Evolutionary conservation across 2,888 invertebrate genomes (phyloP).

Genomic region (Chalcis sispes): DNA sequence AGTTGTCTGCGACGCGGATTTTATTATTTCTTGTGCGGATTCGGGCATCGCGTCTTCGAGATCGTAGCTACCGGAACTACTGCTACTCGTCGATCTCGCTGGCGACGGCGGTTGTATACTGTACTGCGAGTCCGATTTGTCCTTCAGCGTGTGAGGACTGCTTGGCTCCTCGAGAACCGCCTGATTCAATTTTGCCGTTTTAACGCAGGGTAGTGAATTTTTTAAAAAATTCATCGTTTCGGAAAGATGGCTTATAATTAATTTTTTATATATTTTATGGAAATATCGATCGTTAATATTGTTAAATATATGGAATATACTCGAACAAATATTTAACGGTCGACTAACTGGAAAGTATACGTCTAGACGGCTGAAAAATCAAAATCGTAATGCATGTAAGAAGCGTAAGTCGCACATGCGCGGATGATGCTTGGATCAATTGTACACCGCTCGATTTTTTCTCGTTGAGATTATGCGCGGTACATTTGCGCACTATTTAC

Average conservation of each 20-base stretch:
- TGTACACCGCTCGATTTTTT: constrained; percentile 39
- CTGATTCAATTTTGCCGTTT: constrained; percentile 59
- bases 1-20: constrained; percentile 22
- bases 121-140: constrained; percentile 67
- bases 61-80: constrained; percentile 74
- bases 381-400: constrained; percentile 38
- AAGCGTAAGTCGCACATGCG: constrained; percentile 44
- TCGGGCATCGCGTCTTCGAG: constrained; percentile 73
- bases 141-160: constrained; percentile 70
- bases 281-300: too few species aligned
- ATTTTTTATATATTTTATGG: too few species aligned
- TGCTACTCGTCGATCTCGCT: constrained; percentile 71
- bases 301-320: too few species aligned
- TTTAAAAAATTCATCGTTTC: constrained; percentile 39
- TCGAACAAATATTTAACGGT: too few species aligned
- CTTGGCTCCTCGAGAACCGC: constrained; percentile 71
- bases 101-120: constrained; percentile 66
- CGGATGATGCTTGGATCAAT: constrained; percentile 48
- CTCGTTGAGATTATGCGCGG: constrained; percentile 35
- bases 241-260: not conserved
- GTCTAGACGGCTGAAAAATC: constrained; percentile 12
- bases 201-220: constrained; percentile 39
- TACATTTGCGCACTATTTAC: constrained; percentile 46
- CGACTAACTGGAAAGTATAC: not conserved
- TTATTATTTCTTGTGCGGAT: constrained; percentile 40